Conservation (phyloP, 2,888 invertebrate genomes). For the Drosophila quinaria region DNA sequence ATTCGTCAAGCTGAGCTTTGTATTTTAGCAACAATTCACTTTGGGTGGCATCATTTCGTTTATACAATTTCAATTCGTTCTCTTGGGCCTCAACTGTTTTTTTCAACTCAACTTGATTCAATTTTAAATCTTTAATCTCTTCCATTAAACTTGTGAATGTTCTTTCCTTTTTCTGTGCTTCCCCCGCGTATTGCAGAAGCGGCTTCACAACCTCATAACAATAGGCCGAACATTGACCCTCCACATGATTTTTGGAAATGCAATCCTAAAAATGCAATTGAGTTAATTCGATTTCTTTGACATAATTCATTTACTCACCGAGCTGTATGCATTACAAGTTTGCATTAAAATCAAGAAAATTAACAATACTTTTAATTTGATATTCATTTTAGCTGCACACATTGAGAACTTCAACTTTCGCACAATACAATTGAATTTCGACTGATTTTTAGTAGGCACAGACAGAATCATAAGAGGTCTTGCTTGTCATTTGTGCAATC, state of each 20-base stretch:
- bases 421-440: not conserved
- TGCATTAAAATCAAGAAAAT: not conserved
- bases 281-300: not conserved
- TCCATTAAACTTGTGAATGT: not conserved
- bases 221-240: slow-evolving; percentile 10
- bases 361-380: not conserved
- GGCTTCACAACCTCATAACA: slow-evolving; percentile 33
- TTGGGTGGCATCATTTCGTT: not conserved
- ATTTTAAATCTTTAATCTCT: not conserved
- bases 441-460: not conserved
- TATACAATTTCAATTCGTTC: not conserved
- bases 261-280: slow-evolving; percentile 7
- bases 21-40: not conserved
- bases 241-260: not conserved
- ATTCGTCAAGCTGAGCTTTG: not conserved
- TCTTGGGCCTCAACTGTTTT: not conserved
- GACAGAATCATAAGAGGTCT: not conserved
- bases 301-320: not conserved
- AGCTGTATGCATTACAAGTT: not conserved
- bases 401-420: not conserved
- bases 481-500: not conserved
- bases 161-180: not conserved
- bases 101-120: not conserved
- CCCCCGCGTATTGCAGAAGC: not conserved
- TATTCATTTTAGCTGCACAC: not conserved